phyloP scores from a whole-genome alignment of 2,113 vertebrate species.

The Hyla sarda region DNA sequence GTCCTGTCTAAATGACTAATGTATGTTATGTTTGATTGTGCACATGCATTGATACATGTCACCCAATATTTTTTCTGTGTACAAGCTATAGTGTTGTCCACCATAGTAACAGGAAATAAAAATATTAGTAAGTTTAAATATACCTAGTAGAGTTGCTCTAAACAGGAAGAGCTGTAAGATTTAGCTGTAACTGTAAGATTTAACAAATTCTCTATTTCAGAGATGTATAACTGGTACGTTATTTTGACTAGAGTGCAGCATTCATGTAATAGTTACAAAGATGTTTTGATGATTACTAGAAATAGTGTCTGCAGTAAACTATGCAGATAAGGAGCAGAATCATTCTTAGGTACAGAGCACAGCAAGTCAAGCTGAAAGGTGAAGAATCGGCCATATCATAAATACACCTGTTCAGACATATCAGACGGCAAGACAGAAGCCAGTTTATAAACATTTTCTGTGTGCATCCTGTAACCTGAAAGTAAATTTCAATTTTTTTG shows the following conservation, averaged over 20 bases:
- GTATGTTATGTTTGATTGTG: no score
- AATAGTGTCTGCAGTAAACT: constrained; percentile 12
- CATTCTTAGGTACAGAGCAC: constrained; percentile 31
- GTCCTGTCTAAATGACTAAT: no score
- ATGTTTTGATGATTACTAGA: constrained; percentile 37
- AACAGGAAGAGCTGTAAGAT: background rate
- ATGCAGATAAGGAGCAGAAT: constrained; percentile 41
- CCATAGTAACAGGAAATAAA: no score
- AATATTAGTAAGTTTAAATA: no score
- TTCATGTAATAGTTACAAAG: constrained; percentile 47
- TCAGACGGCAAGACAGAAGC: constrained; percentile 35
- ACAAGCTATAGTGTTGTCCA: no score
- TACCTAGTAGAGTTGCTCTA: background rate
- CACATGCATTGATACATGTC: no score
- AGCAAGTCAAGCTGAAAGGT: constrained; percentile 37
- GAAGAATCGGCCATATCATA: background rate
- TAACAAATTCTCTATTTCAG: constrained; percentile 4
- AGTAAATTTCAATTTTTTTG: constrained; percentile 61
- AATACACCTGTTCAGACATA: constrained; percentile 24
- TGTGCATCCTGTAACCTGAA: constrained; percentile 30
- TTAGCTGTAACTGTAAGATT: background rate
- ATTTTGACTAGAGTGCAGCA: constrained; percentile 45
- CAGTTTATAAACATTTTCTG: constrained; percentile 52
- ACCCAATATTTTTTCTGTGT: no score
- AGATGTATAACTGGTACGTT: constrained; percentile 26